A percentile compares a stretch with the other conserved stretches of the same genome.
phyloP scores from a whole-genome alignment of 2,113 vertebrate genomes.

The Otus sunia region DNA sequence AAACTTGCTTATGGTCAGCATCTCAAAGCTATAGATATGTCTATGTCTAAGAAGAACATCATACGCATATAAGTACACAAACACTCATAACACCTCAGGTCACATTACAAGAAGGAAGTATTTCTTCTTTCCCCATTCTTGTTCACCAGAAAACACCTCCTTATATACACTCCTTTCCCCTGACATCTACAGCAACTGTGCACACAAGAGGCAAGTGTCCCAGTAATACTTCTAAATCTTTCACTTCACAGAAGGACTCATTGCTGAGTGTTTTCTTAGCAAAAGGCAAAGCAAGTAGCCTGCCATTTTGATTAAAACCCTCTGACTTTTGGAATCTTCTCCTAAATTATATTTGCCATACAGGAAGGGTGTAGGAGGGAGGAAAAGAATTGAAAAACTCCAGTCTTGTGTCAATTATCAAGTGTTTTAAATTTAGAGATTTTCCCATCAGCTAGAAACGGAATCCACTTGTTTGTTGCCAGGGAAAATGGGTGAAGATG shows the following conservation, averaged over 20 bases:
- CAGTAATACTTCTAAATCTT: neutral
- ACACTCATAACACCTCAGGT: neutral
- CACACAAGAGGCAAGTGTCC: neutral
- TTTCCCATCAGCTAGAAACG: constrained; percentile 52
- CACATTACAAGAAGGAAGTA: neutral
- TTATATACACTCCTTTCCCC: neutral
- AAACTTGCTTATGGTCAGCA: neutral
- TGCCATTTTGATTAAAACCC: constrained; percentile 24
- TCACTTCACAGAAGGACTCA: neutral
- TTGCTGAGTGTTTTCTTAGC: neutral
- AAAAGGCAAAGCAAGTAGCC: neutral
- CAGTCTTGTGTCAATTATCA: constrained; percentile 41
- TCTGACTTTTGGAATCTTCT: constrained; percentile 27
- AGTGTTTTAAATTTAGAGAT: constrained; percentile 56
- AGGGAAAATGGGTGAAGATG: constrained; percentile 51
- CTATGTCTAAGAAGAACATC: neutral
- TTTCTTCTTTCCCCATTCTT: neutral
- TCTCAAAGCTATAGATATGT: neutral
- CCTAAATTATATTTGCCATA: constrained; percentile 28
- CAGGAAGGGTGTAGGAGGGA: constrained; percentile 42
- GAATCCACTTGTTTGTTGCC: constrained; percentile 38
- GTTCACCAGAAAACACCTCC: neutral
- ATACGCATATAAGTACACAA: neutral
- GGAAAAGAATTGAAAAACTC: constrained; percentile 31
- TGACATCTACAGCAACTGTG: neutral